A percentile compares a stretch with the other conserved stretches of the same genome.
Evolutionary conservation across 1,140 invertebrate genomes (phyloP).

Genomic region (Hesperophylax magnus): DNA sequence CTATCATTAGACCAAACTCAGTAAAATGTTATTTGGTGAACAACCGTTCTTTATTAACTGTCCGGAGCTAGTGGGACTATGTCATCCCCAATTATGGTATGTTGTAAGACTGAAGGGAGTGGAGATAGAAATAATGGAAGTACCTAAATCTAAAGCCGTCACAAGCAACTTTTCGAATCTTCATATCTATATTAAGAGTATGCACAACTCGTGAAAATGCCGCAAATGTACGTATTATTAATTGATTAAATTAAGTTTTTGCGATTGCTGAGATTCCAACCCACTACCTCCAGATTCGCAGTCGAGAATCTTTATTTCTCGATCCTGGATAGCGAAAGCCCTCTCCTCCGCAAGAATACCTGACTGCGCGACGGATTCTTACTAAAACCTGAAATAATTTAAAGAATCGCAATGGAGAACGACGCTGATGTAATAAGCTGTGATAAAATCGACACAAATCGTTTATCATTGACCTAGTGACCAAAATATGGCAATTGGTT

Average conservation of each 20-base stretch:
- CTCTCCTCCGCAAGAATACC: background rate
- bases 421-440: slow-evolving; percentile 5
- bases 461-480: slow-evolving; percentile 55
- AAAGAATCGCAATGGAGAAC: background rate
- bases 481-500: slow-evolving; percentile 38
- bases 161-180: too few relatives aligned
- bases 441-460: slow-evolving; percentile 39
- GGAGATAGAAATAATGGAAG: too few relatives aligned
- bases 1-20: too few relatives aligned
- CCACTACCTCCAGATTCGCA: background rate
- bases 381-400: background rate
- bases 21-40: too few relatives aligned
- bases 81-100: too few relatives aligned
- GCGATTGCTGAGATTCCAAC: background rate
- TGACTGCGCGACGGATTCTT: background rate
- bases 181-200: too few relatives aligned
- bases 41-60: too few relatives aligned
- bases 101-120: too few relatives aligned
- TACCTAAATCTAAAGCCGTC: too few relatives aligned
- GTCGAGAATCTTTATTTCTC: background rate
- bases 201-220: too few relatives aligned
- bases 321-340: background rate
- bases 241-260: background rate
- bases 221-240: too few relatives aligned
- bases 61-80: too few relatives aligned